Percentiles rank a stretch among this genome's conserved stretches.
phyloP scores from a whole-genome alignment of 2,113 vertebrate species.

The Leptobrachium ailaonicum region DNA sequence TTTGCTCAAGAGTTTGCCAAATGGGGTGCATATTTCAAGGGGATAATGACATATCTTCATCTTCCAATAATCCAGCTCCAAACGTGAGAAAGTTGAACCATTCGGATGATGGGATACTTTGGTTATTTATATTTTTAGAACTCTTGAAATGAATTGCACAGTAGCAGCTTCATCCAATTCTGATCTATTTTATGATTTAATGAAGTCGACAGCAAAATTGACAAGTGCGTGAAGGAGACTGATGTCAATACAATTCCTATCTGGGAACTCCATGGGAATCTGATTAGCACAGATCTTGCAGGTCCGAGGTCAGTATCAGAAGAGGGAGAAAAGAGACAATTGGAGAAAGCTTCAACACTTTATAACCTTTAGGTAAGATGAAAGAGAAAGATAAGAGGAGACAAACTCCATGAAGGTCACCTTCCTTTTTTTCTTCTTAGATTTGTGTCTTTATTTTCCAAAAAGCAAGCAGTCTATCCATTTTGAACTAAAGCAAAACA shows the following conservation, averaged over 20 bases:
- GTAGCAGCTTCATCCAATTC: conserved; percentile 63
- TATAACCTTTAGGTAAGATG: background rate
- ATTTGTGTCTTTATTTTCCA: no score
- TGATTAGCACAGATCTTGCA: conserved; percentile 61
- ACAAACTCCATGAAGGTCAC: conserved; percentile 10
- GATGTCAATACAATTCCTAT: conserved; percentile 59
- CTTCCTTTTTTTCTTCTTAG: background rate
- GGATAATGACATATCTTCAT: no score
- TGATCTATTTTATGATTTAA: conserved; percentile 66
- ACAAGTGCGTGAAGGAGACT: conserved; percentile 63
- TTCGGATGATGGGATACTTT: background rate
- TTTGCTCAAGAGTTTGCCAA: no score
- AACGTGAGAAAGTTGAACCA: background rate
- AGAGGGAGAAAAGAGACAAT: background rate
- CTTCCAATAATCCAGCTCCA: no score
- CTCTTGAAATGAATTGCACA: conserved; percentile 54
- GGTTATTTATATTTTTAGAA: background rate
- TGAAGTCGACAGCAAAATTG: conserved; percentile 65
- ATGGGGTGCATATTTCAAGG: no score
- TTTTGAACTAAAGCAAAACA: no score
- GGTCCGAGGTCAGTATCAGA: conserved; percentile 1
- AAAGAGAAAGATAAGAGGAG: accelerated
- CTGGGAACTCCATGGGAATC: conserved; percentile 57
- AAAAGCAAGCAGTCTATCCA: no score
- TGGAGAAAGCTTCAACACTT: background rate